Evolutionary conservation across 2,113 vertebrate genomes (phyloP), one percentile per base, ranked within the genome.

Genomic region (Pandion haliaetus): DNA sequence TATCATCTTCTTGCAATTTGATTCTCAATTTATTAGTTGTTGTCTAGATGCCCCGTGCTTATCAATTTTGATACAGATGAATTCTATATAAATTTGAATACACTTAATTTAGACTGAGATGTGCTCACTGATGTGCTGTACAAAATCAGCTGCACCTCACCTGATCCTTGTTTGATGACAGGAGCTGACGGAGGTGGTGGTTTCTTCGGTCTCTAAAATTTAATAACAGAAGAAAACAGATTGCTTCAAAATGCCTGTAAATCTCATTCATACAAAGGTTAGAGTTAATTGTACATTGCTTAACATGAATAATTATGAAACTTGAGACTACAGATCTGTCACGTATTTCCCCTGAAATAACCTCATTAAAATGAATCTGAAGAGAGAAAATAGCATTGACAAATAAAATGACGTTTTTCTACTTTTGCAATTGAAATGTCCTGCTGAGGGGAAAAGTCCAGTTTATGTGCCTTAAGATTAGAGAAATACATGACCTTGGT

Each of bases 191-290:
- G 99, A 94, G 99, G 99, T 69, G 99, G 99, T 3, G 99, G 99
- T 94, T 99, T 99, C 98, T 99, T 99, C 95, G 99, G 99, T 98
- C 99, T 99, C 99, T 99, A 97, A 98, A 98, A 98, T 94, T 72
- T 95, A 97, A 85, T 67, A 88, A 92, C 50, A 93, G 52, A 87
- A 87, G 32, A 89, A 79, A 95, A 96, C 13, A 97, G 63, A 82
- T 38, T 91, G 61, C 47, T 97, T 97, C n/a, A 92, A 96, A 94
- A 72, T 45, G 72, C 24, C 50, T 32, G 14, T 81, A 83, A 74
- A 86, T 61, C 66, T 87, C 69, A 87, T 58, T 96, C 40, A 78
- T 40, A 61, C 25, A 79, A 79, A 92, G 58, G 57, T 0, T 89
- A 32, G 19, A 88, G 59, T 47, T 66, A 89, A 91, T 77, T 1